Evolutionary conservation across 2,113 vertebrate genomes (phyloP).

Genomic region (Lota lota): DNA sequence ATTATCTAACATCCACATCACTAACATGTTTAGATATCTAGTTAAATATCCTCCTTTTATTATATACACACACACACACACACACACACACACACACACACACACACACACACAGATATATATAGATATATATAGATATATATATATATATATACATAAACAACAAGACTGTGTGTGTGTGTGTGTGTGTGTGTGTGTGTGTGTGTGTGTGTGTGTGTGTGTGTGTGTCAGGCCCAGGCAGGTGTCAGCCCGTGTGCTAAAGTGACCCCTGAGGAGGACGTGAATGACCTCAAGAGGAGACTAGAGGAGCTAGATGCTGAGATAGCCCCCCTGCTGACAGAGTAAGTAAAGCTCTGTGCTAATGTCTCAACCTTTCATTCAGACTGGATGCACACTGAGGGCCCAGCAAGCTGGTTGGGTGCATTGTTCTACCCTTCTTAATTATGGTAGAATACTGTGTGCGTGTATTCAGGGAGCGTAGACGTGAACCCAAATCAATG

Average conservation of each 20-base stretch:
- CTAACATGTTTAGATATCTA: too few relatives aligned
- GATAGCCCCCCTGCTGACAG: slow-evolving; percentile 65
- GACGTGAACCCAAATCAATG: too few relatives aligned
- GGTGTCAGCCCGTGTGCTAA: slow-evolving; percentile 21
- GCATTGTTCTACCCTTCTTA: not conserved
- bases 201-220: slow-evolving; percentile 10
- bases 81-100: not conserved
- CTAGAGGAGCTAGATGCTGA: slow-evolving; percentile 59
- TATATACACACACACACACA: not conserved
- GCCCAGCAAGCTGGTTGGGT: not conserved
- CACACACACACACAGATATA: not conserved
- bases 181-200: not conserved
- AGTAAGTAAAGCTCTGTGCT: slow-evolving; percentile 60
- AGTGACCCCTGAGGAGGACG: slow-evolving; percentile 57
- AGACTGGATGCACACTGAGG: too few relatives aligned
- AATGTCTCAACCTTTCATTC: too few relatives aligned
- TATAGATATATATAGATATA: too few relatives aligned
- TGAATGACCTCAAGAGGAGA: slow-evolving; percentile 60
- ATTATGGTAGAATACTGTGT: not conserved
- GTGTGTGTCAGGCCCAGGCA: slow-evolving; percentile 57
- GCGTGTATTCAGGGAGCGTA: slow-evolving; percentile 23
- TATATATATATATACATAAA: too few relatives aligned
- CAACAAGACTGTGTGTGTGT: too few relatives aligned
- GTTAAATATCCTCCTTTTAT: too few relatives aligned
- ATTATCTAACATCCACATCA: too few relatives aligned